A percentile compares a stretch with the other conserved stretches of the same genome.
These are phyloP conservation scores for Glossosoma conforme DNA, from an alignment of 1,140 invertebrate species.

Conservation along the genomic window DNA sequence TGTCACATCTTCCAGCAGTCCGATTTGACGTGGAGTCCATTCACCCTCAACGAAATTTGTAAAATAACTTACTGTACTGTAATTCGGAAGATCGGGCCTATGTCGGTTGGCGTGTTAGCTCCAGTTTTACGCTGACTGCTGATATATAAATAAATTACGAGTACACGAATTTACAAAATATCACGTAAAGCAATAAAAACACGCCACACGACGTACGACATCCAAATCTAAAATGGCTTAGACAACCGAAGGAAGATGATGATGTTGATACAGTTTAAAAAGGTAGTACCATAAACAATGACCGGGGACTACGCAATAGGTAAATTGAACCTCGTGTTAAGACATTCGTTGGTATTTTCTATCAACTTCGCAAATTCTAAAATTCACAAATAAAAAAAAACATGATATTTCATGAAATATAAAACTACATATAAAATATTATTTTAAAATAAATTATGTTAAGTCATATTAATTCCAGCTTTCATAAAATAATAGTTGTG, in stretches of 20 bases:
- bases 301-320: too few species aligned
- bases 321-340: too few species aligned
- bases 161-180: constrained; percentile 15
- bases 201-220: constrained; percentile 22
- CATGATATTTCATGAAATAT: too few species aligned
- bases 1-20: constrained; percentile 21
- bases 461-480: too few species aligned
- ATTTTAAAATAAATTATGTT: too few species aligned
- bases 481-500: too few species aligned
- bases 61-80: constrained; percentile 26
- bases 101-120: constrained; percentile 20
- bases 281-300: not conserved
- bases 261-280: not conserved
- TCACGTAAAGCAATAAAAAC: constrained; percentile 17
- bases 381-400: too few species aligned
- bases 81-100: constrained; percentile 25
- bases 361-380: too few species aligned
- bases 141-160: constrained; percentile 9
- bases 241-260: not conserved
- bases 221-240: constrained; percentile 17
- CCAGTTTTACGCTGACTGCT: constrained; percentile 19
- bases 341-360: too few species aligned
- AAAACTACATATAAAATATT: too few species aligned
- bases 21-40: constrained; percentile 27
- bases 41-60: constrained; percentile 16